A percentile compares a stretch with the other conserved stretches of the same genome.
phyloP scores from a whole-genome alignment of 2,888 invertebrate genomes.

The Eupithecia inturbata region DNA sequence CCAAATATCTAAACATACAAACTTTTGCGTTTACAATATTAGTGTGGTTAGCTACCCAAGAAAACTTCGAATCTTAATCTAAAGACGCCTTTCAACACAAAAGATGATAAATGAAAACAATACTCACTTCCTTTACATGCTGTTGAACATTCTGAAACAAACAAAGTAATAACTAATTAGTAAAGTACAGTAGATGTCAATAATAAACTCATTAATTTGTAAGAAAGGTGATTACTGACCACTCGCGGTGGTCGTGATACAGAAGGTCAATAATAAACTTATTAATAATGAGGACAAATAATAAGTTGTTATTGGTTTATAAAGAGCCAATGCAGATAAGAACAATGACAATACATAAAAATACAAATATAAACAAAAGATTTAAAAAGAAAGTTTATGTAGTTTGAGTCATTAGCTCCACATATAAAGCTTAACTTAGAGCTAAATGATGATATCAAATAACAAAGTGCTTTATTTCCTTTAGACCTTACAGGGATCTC shows the following conservation, averaged over 20 bases:
- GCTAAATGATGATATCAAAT: too few relatives aligned
- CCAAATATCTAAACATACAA: too few relatives aligned
- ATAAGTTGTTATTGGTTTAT: slow-evolving; percentile 1
- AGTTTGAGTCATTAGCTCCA: too few relatives aligned
- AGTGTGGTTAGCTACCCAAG: too few relatives aligned
- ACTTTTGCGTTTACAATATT: too few relatives aligned
- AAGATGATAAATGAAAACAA: background rate
- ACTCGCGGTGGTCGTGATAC: slow-evolving; percentile 13
- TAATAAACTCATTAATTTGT: slow-evolving; percentile 40
- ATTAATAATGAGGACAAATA: slow-evolving; percentile 2
- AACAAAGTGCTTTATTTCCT: too few relatives aligned
- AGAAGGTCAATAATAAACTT: slow-evolving; percentile 16
- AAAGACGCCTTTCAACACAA: background rate
- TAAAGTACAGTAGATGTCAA: slow-evolving; percentile 30
- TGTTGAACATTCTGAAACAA: slow-evolving; percentile 77
- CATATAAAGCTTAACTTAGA: background rate
- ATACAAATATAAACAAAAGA: background rate
- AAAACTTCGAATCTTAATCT: too few relatives aligned
- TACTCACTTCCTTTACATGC: slow-evolving; percentile 75
- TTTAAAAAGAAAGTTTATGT: background rate
- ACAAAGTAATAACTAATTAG: slow-evolving; percentile 55
- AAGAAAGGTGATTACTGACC: slow-evolving; percentile 15
- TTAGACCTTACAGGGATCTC: too few relatives aligned
- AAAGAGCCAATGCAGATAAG: background rate
- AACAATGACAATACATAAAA: background rate